These are phyloP conservation scores for Scalopus aquaticus DNA, from an alignment of 2,113 vertebrate species.

Conservation along the genomic window DNA sequence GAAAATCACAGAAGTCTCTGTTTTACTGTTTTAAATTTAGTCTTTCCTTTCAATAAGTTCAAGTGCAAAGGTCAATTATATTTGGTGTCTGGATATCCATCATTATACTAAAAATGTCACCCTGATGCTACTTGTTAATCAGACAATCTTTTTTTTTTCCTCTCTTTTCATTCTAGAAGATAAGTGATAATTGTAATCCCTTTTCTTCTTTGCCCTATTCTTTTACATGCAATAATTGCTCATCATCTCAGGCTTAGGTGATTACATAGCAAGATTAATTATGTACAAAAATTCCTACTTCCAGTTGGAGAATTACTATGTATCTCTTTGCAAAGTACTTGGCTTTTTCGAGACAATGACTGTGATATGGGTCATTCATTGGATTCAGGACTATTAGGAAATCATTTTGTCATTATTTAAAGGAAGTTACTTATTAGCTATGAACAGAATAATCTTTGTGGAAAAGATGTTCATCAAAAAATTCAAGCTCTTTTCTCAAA, in stretches of 20 bases:
- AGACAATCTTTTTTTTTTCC: background rate
- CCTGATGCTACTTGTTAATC: slow-evolving; percentile 52
- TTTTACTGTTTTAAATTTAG: background rate
- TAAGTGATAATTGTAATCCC: background rate
- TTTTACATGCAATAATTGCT: slow-evolving; percentile 25
- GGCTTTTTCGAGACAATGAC: background rate
- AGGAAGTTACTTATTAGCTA: background rate
- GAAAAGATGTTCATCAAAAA: background rate
- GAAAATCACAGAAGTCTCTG: background rate
- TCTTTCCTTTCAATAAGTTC: slow-evolving; percentile 13
- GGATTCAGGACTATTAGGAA: background rate
- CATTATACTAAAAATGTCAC: slow-evolving; percentile 44
- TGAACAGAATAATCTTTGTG: background rate
- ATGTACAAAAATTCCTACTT: slow-evolving; percentile 17
- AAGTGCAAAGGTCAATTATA: background rate
- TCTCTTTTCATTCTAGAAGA: background rate
- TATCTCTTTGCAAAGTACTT: background rate
- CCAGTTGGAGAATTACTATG: background rate
- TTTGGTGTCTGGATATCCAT: background rate
- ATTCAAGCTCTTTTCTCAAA: background rate
- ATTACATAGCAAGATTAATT: slow-evolving; percentile 41
- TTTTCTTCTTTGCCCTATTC: slow-evolving; percentile 26
- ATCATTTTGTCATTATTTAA: background rate
- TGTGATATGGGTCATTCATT: background rate
- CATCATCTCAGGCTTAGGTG: background rate